Base-by-base conservation (phyloP, 1,140 invertebrate genomes). In the Conus ventricosus region DNA sequence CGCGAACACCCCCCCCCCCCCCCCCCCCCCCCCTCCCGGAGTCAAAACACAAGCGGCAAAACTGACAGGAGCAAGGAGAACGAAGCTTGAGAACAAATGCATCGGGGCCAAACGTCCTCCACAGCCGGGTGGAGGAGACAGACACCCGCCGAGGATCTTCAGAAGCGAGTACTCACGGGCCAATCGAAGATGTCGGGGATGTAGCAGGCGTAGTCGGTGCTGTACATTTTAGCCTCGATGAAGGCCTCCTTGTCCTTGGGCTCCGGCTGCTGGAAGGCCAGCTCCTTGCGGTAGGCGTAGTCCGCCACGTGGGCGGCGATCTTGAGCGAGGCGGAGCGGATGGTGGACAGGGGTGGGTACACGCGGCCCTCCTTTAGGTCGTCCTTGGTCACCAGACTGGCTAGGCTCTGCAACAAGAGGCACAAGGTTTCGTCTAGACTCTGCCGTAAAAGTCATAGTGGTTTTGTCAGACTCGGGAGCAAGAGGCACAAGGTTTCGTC, bases 281-380 rank as follows among this genome's bases (percentile, higher is more conserved):
- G 92, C 17, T 94, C 94, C 53, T 95, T 97, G 94, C 96, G 96
- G 93, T 99, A 99, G 20, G 98, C 97, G 94, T 98, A 97, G 90
- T 98, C 97, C 57, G 97, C 97, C 88, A 99, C 96, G 91, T 97
- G 96, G 6, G 96, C 96, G 10, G 99, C 99, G 92, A 99, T 99
- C 90, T 96, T 96, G 4, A 98, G 92, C 0, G 99, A 99, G 86
- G 98, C 98, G 83, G 97, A 96, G 89, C 97, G 96, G 92, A 99
- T 99, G 39, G 97, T 96, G n/a, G 96, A 95, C 8, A 99, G 95
- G 0, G 98, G 98, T 23, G 99, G 99, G 94, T 99, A 99, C 53
- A 99, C 96, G 90, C 98, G 97, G 25, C 99, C 99, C 88, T 96
- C 96, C 0, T 96, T 96, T 78, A 99, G 96, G 95, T 99, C 97